Conservation (phyloP, 1,140 invertebrate genomes). For the Orchestia grillus region DNA sequence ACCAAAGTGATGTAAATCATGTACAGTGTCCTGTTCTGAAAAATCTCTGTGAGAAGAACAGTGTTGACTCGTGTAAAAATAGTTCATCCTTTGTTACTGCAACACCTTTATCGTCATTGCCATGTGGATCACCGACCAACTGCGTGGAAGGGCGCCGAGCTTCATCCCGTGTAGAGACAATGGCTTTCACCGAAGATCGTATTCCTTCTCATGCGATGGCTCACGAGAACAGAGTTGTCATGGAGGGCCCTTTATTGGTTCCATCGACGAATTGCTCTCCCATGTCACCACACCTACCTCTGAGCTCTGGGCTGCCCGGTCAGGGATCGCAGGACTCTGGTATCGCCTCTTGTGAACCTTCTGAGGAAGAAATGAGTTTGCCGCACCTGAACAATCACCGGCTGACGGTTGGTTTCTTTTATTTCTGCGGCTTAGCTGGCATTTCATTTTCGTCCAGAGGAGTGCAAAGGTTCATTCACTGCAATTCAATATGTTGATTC, state of each 20-base stretch:
- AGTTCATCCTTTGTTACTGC: not conserved
- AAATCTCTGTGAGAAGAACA: not conserved
- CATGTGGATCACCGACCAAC: not conserved
- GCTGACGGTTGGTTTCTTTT: not conserved
- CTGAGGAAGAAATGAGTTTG: slow-evolving; percentile 15
- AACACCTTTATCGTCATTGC: not conserved
- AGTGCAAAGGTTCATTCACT: not conserved
- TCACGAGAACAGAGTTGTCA: not conserved
- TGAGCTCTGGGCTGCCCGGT: not conserved
- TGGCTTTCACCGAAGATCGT: not conserved
- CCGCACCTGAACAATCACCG: not conserved
- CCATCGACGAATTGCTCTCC: slow-evolving; percentile 9
- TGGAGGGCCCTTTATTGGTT: not conserved
- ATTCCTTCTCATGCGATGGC: not conserved
- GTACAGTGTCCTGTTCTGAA: not conserved
- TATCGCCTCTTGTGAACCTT: slow-evolving; percentile 3
- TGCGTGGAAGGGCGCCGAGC: not conserved
- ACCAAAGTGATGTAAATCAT: not conserved
- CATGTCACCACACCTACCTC: not conserved
- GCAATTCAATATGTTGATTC: not conserved
- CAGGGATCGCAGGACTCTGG: slow-evolving; percentile 46
- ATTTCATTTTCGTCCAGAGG: not conserved
- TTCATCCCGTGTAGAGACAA: not conserved
- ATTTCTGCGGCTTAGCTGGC: not conserved
- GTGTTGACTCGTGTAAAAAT: not conserved